Base-by-base conservation (phyloP, 2,113 vertebrate genomes). In the Paradisaea rubra region DNA sequence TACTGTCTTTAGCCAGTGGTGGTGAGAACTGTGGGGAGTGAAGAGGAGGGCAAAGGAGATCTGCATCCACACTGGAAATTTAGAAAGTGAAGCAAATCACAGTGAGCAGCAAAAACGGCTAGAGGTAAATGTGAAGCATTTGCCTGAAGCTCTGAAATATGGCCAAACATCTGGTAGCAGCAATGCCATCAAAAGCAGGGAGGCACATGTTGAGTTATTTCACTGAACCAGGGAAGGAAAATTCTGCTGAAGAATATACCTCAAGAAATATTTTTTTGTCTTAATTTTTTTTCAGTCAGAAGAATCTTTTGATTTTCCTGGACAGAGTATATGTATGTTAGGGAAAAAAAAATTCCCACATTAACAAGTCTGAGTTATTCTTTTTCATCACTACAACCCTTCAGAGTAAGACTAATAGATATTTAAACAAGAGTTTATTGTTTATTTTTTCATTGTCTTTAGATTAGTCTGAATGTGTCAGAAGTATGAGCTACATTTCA, bases 61-160 rank as follows among this genome's bases (percentile, higher is more conserved):
- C 3, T 5, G 0, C 20, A 45, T 35, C 13, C 22, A 45, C 10
- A 28, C 1, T 35, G 9, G 3, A 30, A 37, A 66, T 86, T 73
- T 66, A 63, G 47, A 59, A 88, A 50, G 21, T 0, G 1, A 79
- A 85, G 8, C 0, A 2, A 77, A 61, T 37, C 44, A 7, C 33
- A 49, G 4, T 10, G 8, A n/a, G 8, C 1, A 7, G 9, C 13
- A 59, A 63, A 42, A 23, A 73, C 6, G 15, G 10, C 6, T 59
- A 31, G 37, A 80, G 9, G 6, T 30, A 73, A 86, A 54, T 8
- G 20, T 33, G 47, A 54, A 73, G 10, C 27, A 70, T 11, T 60
- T 81, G 3, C 10, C 17, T 56, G 37, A 53, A 73, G 20, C 19
- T 22, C 37, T n/a, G 11, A 31, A 56, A 66, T 0, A 0, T 27